Evolutionary conservation across 2,888 invertebrate species (phyloP), one percentile per base, ranked within the genome.

Genomic region (Temnothorax rugatulus): DNA sequence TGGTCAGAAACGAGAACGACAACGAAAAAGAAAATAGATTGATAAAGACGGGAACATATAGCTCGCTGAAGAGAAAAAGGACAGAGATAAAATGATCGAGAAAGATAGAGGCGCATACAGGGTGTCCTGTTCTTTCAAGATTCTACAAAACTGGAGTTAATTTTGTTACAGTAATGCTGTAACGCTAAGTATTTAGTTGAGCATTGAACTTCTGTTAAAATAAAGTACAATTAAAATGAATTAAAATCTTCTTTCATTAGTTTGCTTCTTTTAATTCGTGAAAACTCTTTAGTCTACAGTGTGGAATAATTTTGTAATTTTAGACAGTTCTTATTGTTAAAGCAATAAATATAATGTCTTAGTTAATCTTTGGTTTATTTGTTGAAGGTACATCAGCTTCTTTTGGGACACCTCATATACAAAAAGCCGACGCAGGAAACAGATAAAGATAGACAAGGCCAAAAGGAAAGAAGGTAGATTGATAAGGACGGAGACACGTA

Each of bases 401-500:
- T 79, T 79, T 5, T n/a, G 13, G 1, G 25, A 21, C 57, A 71
- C 34, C 52, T 38, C 9, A 25, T 69, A 50, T 13, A 47, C n/a
- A 57, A n/a, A 34, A 44, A 54, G 21, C 11, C 50, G 18, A 71
- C 8, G n/a, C 7, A 18, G 8, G 13, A 18, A 79, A 25, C 21
- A 71, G 57, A 69, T 69, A 79, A 21, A 69, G 41, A 41, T 18
- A 25, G 54, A 38, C 21, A 57, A 47, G 38, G 21, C 44, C 25
- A 41, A 47, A 41, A 47, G 29, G 7, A 34, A 44, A 57, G 21
- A 57, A 29, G 21, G 47, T 61, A 47, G 59, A 79, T 71, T 79
- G 71, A 81, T 81, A 81, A 81, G 25, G 71, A 79, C 38, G 59
- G 71, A 71, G 75, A 81, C 79, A 81, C 79, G 79, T 81, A 81